A percentile compares a stretch with the other conserved stretches of the same genome.
Conservation (phyloP, 1,140 invertebrate genomes). For the Babylonia areolata region DNA sequence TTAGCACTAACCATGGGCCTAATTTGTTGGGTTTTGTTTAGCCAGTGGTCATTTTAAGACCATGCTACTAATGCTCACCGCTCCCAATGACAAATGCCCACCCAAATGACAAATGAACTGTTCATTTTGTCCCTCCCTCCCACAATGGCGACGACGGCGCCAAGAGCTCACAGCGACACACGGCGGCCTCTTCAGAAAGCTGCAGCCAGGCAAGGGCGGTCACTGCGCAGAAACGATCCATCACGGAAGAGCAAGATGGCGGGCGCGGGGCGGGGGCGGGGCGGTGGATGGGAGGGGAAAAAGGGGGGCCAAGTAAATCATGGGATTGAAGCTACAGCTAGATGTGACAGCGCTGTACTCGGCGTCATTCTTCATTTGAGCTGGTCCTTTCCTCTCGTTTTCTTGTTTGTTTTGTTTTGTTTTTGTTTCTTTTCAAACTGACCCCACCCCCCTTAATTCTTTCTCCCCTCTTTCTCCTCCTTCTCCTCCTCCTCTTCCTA, state of each 20-base stretch:
- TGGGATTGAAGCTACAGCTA: conserved; percentile 7
- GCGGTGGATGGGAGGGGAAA: background rate
- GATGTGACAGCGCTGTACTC: conserved; percentile 16
- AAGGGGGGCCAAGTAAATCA: conserved; percentile 11
- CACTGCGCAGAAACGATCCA: background rate
- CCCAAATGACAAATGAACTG: no score
- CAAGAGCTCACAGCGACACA: background rate
- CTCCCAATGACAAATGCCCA: no score
- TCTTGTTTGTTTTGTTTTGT: background rate
- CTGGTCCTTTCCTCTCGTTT: background rate
- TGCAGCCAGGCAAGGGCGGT: background rate
- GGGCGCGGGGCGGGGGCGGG: background rate
- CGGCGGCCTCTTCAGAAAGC: background rate
- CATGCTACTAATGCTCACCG: no score
- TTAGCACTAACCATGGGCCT: background rate
- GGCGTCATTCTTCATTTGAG: background rate
- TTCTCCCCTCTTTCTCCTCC: background rate
- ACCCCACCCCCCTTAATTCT: background rate
- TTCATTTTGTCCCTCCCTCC: background rate
- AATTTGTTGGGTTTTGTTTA: background rate
- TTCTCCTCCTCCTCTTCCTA: background rate
- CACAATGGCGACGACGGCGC: background rate
- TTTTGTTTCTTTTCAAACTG: background rate
- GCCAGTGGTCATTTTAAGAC: conserved; percentile 16
- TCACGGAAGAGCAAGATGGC: conserved; percentile 15